Evolutionary conservation across 2,888 invertebrate species (phyloP).

Genomic region (Scaptomyza parva): DNA sequence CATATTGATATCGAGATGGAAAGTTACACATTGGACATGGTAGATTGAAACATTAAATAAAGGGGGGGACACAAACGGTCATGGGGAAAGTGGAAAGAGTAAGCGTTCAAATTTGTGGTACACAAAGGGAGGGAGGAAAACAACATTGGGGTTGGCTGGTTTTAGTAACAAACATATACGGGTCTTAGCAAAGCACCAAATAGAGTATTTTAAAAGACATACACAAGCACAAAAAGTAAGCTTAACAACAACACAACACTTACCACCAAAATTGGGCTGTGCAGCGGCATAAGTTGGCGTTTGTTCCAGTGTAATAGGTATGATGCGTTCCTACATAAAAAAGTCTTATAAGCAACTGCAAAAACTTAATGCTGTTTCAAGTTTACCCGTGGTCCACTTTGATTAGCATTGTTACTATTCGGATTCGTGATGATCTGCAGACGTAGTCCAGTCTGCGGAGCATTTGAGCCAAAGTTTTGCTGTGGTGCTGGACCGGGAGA

Average conservation of each 20-base stretch:
- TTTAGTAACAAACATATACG: slow-evolving; percentile 73
- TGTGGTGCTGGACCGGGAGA: slow-evolving; percentile 32
- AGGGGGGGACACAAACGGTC: background rate
- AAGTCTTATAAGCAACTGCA: background rate
- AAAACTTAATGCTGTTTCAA: background rate
- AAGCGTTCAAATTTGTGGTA: slow-evolving; percentile 33
- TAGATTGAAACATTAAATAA: slow-evolving; percentile 37
- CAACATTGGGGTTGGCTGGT: slow-evolving; percentile 17
- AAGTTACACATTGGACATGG: slow-evolving; percentile 62
- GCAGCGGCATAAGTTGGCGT: slow-evolving; percentile 82
- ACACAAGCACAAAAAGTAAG: slow-evolving; percentile 9
- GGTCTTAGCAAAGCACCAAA: slow-evolving; percentile 70
- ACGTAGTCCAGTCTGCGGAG: slow-evolving; percentile 74
- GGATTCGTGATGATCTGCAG: slow-evolving; percentile 79
- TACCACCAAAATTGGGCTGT: slow-evolving; percentile 82
- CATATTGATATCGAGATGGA: slow-evolving; percentile 68
- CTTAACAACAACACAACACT: slow-evolving; percentile 38
- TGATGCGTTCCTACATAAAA: slow-evolving; percentile 81
- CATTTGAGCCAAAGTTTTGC: slow-evolving; percentile 75
- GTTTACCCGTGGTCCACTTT: slow-evolving; percentile 77
- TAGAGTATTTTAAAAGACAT: slow-evolving; percentile 17
- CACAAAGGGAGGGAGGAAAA: slow-evolving; percentile 16
- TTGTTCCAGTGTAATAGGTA: slow-evolving; percentile 84
- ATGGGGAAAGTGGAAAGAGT: slow-evolving; percentile 51
- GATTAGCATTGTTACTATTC: slow-evolving; percentile 56